phyloP scores from a whole-genome alignment of 2,797 vertebrate species.

The Leptatherina wallacei region DNA sequence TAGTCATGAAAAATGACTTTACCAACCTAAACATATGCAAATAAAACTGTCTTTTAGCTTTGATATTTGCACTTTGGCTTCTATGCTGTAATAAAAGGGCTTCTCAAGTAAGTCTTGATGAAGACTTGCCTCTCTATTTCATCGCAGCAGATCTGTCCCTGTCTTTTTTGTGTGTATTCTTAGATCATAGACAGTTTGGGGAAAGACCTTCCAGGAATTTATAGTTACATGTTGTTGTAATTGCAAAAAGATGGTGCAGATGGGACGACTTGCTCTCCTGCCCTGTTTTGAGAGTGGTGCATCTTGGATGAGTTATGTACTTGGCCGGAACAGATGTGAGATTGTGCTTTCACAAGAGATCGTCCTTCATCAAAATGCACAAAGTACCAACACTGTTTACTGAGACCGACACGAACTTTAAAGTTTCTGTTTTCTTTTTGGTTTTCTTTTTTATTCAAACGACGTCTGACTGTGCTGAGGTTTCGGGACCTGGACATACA shows the following conservation, averaged over 20 bases:
- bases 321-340: constrained; percentile 54
- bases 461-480: background rate
- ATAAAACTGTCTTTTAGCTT: background rate
- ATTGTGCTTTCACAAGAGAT: constrained; percentile 23
- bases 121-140: background rate
- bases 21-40: background rate
- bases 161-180: background rate
- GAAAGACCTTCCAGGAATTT: constrained; percentile 45
- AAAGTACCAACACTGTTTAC: constrained; percentile 17
- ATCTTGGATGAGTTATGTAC: constrained; percentile 52
- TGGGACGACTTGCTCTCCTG: constrained; percentile 41
- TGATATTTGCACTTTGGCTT: background rate
- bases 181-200: constrained; percentile 26
- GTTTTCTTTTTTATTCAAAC: background rate
- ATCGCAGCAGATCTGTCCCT: too few relatives aligned
- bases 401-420: background rate
- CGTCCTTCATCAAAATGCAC: constrained; percentile 22
- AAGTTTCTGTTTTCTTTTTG: background rate
- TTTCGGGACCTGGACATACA: background rate
- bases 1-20: background rate
- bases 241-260: constrained; percentile 50
- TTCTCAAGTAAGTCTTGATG: too few relatives aligned
- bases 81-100: too few relatives aligned
- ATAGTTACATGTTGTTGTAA: constrained; percentile 55
- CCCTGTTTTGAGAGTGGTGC: constrained; percentile 35